A percentile compares a stretch with the other conserved stretches of the same genome.
Evolutionary conservation across 2,888 invertebrate genomes (phyloP).

Genomic region (Caenorhabditis zanzibari): DNA sequence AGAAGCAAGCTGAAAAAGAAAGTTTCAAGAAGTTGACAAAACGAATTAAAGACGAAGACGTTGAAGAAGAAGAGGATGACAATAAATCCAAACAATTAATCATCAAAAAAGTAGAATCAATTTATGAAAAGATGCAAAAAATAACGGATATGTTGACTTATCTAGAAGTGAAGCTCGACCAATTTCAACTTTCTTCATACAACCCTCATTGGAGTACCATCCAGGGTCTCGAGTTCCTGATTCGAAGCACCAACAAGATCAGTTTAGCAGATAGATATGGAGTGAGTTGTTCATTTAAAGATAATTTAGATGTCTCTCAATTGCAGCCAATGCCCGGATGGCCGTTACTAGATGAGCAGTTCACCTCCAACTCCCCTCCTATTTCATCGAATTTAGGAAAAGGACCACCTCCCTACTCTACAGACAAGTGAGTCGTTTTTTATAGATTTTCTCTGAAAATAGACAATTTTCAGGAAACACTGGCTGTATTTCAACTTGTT

Average conservation of each 20-base stretch:
- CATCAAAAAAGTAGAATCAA: background rate
- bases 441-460: background rate
- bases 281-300: too few relatives aligned
- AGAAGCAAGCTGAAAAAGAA: constrained; percentile 4
- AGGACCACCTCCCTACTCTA: constrained; percentile 16
- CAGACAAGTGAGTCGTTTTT: constrained; percentile 4
- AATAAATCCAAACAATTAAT: constrained; percentile 3
- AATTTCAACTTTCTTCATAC: constrained; percentile 38
- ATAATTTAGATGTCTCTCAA: too few relatives aligned
- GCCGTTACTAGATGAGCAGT: constrained; percentile 6
- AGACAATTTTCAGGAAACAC: constrained; percentile 20
- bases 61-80: background rate
- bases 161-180: constrained; percentile 46
- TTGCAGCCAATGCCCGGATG: constrained; percentile 50
- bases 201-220: constrained; percentile 43
- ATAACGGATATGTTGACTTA: constrained; percentile 40
- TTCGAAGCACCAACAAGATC: constrained; percentile 1
- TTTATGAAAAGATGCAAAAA: constrained; percentile 21
- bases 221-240: constrained; percentile 10
- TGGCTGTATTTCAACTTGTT: constrained; percentile 52
- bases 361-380: background rate
- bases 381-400: background rate
- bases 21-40: constrained; percentile 18
- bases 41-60: constrained; percentile 14
- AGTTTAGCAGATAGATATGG: constrained; percentile 30